Base-by-base conservation (phyloP, 1,140 invertebrate genomes). In the Pseudoatta argentina region DNA sequence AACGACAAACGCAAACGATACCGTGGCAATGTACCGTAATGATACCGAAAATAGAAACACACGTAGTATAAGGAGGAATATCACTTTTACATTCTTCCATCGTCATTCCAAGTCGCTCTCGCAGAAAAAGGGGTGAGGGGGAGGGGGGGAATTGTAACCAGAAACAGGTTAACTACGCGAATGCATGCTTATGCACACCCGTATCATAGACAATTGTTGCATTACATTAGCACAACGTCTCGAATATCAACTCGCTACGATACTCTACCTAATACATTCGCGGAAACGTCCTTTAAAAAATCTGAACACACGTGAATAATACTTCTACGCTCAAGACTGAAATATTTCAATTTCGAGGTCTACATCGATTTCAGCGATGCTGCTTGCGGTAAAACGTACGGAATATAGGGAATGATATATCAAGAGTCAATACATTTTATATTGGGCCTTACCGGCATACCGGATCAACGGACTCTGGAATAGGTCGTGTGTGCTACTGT, bases 211-310 rank as follows among this genome's bases (percentile, higher is more conserved):
- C 89, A 91, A 87, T 85, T 78, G 89, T 88, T 91, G 90, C 91
- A 92, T 91, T 86, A 89, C 91, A 92, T 86, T 89, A 91, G 91
- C 91, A 92, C 89, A 92, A 89, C 87, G 81, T 90, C 85, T 91
- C 86, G 86, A 83, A 69, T 89, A 91, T 86, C 69, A 89, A 78
- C 86, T 75, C 88, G 87, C 88, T 89, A 89, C 88, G 24, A 90
- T 82, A 90, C 88, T 88, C 86, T 90, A 90, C 44, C 86, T 90
- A 90, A 34, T 34, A 82, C 79, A 89, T 67, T 77, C 88, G 88
- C 87, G 88, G 71, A 53, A 76, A 89, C 55, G 51, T 44, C 64
- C 64, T 57, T 61, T 12, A 76, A 76, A 51, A 44, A 59, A 55
- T 85, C 63, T 8, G 12, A 67, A 53, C 48, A 85, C 73, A 67